A percentile compares a stretch with the other conserved stretches of the same genome.
These are phyloP conservation scores for Oreotrochilus melanogaster DNA, from an alignment of 2,113 vertebrate genomes.

Conservation along the genomic window DNA sequence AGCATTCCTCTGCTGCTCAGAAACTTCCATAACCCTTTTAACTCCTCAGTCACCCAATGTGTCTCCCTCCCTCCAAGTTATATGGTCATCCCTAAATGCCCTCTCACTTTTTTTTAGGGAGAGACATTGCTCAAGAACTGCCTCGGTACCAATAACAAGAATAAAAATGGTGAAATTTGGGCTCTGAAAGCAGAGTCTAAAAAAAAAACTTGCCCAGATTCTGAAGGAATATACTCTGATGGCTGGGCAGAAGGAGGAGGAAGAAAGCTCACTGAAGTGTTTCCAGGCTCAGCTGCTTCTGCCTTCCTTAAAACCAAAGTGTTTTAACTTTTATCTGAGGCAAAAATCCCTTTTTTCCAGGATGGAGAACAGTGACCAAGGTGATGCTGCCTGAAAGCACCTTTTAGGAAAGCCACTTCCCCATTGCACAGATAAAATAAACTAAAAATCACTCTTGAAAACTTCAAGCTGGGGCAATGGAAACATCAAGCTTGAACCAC, in stretches of 20 bases:
- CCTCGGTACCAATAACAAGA: not conserved
- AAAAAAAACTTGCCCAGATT: not conserved
- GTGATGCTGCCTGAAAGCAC: not conserved
- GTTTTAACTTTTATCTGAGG: not conserved
- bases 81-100: accelerated
- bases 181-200: slow-evolving; percentile 19
- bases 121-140: not conserved
- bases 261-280: not conserved
- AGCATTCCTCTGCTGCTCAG: accelerated
- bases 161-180: not conserved
- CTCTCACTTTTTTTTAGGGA: not conserved
- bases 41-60: not conserved
- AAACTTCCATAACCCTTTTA: not conserved
- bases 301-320: not conserved
- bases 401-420: not conserved
- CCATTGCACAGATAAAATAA: not conserved
- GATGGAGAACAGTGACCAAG: accelerated
- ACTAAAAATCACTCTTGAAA: not conserved
- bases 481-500: not conserved
- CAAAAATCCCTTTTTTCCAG: not conserved
- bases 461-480: not conserved
- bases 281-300: not conserved
- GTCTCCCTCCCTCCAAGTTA: not conserved
- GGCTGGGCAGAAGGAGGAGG: not conserved
- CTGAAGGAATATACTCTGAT: not conserved